Evolutionary conservation across 2,113 vertebrate genomes (phyloP).

Genomic region (Pholis gunnellus): DNA sequence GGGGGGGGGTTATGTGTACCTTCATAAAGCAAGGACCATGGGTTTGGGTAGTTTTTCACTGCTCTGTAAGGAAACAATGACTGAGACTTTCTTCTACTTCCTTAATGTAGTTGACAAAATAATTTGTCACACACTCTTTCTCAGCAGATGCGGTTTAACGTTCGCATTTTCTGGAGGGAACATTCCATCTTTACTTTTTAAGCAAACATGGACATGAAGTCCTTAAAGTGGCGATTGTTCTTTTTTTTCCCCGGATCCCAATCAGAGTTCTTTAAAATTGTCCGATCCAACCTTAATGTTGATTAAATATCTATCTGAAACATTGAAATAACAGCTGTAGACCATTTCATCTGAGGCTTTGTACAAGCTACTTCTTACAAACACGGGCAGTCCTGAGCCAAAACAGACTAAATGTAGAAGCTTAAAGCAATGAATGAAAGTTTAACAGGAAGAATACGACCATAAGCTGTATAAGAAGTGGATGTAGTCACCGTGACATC

Average conservation of each 20-base stretch:
- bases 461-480: too few species aligned
- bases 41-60: background rate
- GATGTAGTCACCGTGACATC: too few species aligned
- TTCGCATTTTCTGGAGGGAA: background rate
- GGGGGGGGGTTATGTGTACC: background rate
- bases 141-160: background rate
- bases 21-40: too few species aligned
- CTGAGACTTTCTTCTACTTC: background rate
- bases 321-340: too few species aligned
- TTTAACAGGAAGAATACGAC: too few species aligned
- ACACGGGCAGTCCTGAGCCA: too few species aligned
- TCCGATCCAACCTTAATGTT: too few species aligned
- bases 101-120: background rate
- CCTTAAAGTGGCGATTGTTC: background rate
- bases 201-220: background rate
- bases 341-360: background rate
- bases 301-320: too few species aligned
- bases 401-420: background rate
- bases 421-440: background rate
- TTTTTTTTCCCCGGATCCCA: background rate
- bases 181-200: background rate
- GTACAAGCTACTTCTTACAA: background rate
- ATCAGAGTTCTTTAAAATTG: background rate
- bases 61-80: background rate
- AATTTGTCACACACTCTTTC: background rate